Percentiles rank a stretch among this genome's conserved stretches.
Conservation (phyloP, 2,113 vertebrate species). For the Pollachius pollachius region DNA sequence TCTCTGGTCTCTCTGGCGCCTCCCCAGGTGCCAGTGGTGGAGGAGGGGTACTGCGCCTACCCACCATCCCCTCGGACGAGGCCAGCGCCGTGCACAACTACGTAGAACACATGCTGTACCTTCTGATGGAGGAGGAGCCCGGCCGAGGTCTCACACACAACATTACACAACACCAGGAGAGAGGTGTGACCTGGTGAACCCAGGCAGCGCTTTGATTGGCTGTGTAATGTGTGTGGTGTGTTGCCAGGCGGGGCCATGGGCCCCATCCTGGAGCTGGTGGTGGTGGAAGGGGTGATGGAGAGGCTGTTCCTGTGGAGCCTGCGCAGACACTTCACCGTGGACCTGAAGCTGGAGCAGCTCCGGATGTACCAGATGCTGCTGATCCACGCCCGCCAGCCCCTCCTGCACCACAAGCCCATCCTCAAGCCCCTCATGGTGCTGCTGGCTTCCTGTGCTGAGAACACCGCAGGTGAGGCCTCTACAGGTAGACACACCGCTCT, state of each 20-base stretch:
- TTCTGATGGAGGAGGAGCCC: constrained; percentile 90
- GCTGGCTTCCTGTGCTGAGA: constrained; percentile 85
- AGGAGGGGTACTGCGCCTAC: constrained; percentile 41
- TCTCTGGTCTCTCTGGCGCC: constrained; percentile 15
- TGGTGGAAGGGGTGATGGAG: constrained; percentile 96
- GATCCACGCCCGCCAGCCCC: constrained; percentile 85
- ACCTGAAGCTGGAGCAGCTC: constrained; percentile 93
- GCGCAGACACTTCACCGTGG: constrained; percentile 88
- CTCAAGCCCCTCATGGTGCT: constrained; percentile 96
- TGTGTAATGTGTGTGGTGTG: background rate
- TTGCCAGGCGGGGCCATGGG: constrained; percentile 84
- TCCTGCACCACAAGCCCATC: constrained; percentile 93
- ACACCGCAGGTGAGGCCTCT: constrained; percentile 41
- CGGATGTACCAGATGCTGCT: constrained; percentile 94
- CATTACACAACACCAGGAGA: too few relatives aligned
- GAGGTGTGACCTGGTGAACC: background rate
- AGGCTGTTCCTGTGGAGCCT: constrained; percentile 95
- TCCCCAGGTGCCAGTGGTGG: background rate
- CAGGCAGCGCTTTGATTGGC: background rate
- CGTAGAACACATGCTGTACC: constrained; percentile 95
- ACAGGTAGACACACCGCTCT: background rate
- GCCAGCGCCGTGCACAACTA: constrained; percentile 97
- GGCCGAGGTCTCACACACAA: constrained; percentile 70
- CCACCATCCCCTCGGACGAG: constrained; percentile 84
- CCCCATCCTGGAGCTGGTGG: constrained; percentile 93